These are phyloP conservation scores for Equus quagga DNA, from an alignment of 2,113 vertebrate species.

Conservation along the genomic window DNA sequence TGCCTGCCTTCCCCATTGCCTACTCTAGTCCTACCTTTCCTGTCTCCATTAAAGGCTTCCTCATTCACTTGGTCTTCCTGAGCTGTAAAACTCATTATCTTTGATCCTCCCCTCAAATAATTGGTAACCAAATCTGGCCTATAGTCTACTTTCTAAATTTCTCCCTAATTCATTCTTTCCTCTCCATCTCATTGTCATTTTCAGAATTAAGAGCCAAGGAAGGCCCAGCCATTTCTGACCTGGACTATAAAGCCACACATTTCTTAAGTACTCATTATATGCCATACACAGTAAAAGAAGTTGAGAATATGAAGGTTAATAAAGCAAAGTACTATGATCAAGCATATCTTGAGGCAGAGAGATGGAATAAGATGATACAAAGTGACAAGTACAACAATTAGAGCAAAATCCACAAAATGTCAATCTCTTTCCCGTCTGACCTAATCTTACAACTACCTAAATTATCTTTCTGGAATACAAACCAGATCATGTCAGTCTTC, in stretches of 20 bases:
- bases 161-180: not conserved
- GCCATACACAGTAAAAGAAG: conserved; percentile 8
- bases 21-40: not conserved
- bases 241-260: not conserved
- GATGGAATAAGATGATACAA: not conserved
- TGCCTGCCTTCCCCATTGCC: not conserved
- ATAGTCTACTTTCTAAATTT: not conserved
- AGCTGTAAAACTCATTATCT: not conserved
- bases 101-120: not conserved
- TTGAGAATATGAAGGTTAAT: not conserved
- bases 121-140: not conserved
- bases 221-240: not conserved
- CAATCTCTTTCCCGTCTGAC: not conserved
- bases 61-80: not conserved
- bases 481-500: conserved; percentile 5
- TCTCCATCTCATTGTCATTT: not conserved
- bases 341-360: not conserved
- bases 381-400: not conserved
- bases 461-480: conserved; percentile 28
- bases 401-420: not conserved
- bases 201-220: conserved; percentile 13
- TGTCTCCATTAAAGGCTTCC: not conserved
- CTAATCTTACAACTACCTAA: not conserved
- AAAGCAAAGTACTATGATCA: conserved; percentile 37
- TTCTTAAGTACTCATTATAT: not conserved